These are phyloP conservation scores for Maconellicoccus hirsutus DNA, from an alignment of 1,140 invertebrate genomes.

Conservation along the genomic window DNA sequence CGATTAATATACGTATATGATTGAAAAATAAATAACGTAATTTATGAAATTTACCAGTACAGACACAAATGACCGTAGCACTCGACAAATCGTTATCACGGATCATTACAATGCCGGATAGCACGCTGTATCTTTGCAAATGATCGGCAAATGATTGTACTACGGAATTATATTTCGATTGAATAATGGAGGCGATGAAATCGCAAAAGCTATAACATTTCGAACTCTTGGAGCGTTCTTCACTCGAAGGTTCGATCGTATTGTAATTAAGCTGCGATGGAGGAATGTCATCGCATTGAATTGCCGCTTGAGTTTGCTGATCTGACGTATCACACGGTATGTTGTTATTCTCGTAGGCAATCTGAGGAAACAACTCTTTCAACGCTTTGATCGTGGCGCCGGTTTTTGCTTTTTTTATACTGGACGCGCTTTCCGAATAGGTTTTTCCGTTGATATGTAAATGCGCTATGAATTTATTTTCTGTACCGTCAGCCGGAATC, in stretches of 20 bases:
- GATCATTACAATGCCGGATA: slow-evolving; percentile 14
- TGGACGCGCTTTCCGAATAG: background rate
- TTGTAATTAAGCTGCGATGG: too few relatives aligned
- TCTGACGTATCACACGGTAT: too few relatives aligned
- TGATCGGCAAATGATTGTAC: background rate
- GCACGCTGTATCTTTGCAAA: slow-evolving; percentile 10
- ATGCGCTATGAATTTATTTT: background rate
- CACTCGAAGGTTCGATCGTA: background rate
- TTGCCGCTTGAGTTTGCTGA: too few relatives aligned
- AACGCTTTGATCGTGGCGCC: background rate
- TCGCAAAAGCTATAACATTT: background rate
- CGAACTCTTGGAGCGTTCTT: background rate
- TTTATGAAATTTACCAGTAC: background rate
- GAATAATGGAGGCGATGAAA: background rate
- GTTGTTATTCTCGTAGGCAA: background rate
- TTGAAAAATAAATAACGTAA: background rate
- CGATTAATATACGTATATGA: background rate
- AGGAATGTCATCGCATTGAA: too few relatives aligned
- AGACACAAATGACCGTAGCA: background rate
- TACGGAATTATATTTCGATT: background rate
- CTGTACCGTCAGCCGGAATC: background rate
- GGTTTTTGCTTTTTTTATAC: slow-evolving; percentile 4
- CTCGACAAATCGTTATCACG: background rate
- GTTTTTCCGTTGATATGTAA: background rate
- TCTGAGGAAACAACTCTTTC: background rate